A percentile compares a stretch with the other conserved stretches of the same genome.
phyloP scores from a whole-genome alignment of 2,113 vertebrate genomes.

The Ardeotis arabs region DNA sequence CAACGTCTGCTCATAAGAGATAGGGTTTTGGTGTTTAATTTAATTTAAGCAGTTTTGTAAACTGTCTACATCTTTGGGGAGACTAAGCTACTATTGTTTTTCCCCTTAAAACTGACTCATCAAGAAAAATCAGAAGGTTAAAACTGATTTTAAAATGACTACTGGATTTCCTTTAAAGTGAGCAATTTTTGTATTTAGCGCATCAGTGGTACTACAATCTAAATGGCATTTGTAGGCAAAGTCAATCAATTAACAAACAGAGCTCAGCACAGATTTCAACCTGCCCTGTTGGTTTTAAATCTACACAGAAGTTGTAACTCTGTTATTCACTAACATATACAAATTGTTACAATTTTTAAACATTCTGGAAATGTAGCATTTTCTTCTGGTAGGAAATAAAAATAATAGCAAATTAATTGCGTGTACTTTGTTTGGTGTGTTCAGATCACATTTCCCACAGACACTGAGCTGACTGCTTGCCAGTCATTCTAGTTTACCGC shows the following conservation, averaged over 20 bases:
- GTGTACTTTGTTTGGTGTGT: background rate
- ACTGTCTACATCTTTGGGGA: background rate
- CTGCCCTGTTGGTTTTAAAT: background rate
- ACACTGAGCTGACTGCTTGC: background rate
- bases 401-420: background rate
- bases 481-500: fast-evolving
- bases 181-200: background rate
- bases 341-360: conserved; percentile 19
- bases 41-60: conserved; percentile 22
- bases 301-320: background rate
- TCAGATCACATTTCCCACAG: fast-evolving
- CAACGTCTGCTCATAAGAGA: background rate
- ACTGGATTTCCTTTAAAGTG: background rate
- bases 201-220: background rate
- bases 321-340: conserved; percentile 9
- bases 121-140: background rate
- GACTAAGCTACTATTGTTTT: background rate
- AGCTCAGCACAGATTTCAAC: background rate
- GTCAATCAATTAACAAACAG: background rate
- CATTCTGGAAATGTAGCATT: conserved; percentile 36
- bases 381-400: conserved; percentile 60
- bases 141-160: conserved; percentile 21
- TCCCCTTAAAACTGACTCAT: background rate
- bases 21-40: background rate
- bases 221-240: background rate